Evolutionary conservation across 2,888 invertebrate genomes (phyloP).

Genomic region (Tenthredo distinguenda): DNA sequence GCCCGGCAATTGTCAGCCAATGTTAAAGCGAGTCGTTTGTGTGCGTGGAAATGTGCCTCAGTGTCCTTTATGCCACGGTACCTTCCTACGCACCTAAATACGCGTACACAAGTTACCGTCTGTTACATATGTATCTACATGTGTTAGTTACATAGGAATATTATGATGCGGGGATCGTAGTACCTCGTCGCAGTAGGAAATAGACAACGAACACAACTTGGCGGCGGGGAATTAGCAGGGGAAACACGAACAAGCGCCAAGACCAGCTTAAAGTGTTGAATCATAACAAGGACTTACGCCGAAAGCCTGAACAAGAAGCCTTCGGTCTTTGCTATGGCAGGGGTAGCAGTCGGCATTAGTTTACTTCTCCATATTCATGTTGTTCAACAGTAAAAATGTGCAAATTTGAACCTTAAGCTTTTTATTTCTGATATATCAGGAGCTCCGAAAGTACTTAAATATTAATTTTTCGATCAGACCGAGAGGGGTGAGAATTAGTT

Average conservation of each 20-base stretch:
- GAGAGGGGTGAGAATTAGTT: background rate
- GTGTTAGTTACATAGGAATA: constrained; percentile 27
- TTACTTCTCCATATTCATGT: constrained; percentile 72
- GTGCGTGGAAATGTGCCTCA: constrained; percentile 11
- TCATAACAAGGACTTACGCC: constrained; percentile 77
- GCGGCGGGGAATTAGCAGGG: constrained; percentile 63
- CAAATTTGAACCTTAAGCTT: background rate
- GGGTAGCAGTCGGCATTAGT: constrained; percentile 72
- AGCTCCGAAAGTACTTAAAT: background rate
- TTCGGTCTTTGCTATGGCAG: constrained; percentile 63
- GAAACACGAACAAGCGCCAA: constrained; percentile 60
- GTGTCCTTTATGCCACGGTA: background rate
- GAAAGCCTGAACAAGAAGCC: constrained; percentile 67
- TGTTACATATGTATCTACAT: constrained; percentile 1
- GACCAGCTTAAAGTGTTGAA: constrained; percentile 77
- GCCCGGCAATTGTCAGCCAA: constrained; percentile 49
- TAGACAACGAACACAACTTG: constrained; percentile 62
- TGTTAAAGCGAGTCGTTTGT: constrained; percentile 23
- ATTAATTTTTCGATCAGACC: background rate
- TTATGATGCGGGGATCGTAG: constrained; percentile 46
- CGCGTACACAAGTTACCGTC: background rate
- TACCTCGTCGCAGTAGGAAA: constrained; percentile 58
- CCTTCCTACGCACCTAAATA: background rate
- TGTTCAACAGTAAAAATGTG: constrained; percentile 64
- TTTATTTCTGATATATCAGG: background rate